Percentiles rank a stretch among this genome's conserved stretches.
phyloP scores from a whole-genome alignment of 2,888 invertebrate genomes.

The Allygus modestus region DNA sequence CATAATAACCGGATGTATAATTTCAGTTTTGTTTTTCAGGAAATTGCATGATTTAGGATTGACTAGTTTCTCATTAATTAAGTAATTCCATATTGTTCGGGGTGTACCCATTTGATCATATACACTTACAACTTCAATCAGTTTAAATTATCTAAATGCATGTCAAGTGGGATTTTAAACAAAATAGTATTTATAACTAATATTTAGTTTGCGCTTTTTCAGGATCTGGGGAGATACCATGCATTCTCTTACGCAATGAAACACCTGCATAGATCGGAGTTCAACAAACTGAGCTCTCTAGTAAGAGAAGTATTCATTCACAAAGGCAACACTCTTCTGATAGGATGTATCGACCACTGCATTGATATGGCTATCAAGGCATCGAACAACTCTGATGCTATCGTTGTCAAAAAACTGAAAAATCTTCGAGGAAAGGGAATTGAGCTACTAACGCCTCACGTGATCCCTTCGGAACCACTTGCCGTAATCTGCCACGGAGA shows the following conservation, averaged over 20 bases:
- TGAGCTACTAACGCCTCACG: background rate
- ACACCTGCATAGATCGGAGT: background rate
- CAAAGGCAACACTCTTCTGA: slow-evolving; percentile 8
- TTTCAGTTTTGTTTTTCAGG: too few relatives aligned
- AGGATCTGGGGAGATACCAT: slow-evolving; percentile 37
- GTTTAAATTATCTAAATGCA: too few relatives aligned
- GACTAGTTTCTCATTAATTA: too few relatives aligned
- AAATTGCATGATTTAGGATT: too few relatives aligned
- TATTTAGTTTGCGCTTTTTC: too few relatives aligned
- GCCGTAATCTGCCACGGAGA: slow-evolving; percentile 69
- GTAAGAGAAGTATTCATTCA: slow-evolving; percentile 4
- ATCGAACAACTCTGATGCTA: background rate
- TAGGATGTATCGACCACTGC: background rate
- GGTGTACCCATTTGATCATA: too few relatives aligned
- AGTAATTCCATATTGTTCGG: too few relatives aligned
- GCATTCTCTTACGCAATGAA: slow-evolving; percentile 1
- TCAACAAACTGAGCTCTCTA: slow-evolving; percentile 1
- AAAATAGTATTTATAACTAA: too few relatives aligned
- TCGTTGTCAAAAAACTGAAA: background rate
- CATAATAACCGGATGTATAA: too few relatives aligned
- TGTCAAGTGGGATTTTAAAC: too few relatives aligned
- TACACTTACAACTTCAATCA: too few relatives aligned
- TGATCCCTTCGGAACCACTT: slow-evolving; percentile 66
- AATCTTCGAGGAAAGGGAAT: background rate
- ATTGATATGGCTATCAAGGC: slow-evolving; percentile 22